Percentiles rank a stretch among this genome's conserved stretches.
phyloP scores from a whole-genome alignment of 2,797 vertebrate species.

The Netta rufina region DNA sequence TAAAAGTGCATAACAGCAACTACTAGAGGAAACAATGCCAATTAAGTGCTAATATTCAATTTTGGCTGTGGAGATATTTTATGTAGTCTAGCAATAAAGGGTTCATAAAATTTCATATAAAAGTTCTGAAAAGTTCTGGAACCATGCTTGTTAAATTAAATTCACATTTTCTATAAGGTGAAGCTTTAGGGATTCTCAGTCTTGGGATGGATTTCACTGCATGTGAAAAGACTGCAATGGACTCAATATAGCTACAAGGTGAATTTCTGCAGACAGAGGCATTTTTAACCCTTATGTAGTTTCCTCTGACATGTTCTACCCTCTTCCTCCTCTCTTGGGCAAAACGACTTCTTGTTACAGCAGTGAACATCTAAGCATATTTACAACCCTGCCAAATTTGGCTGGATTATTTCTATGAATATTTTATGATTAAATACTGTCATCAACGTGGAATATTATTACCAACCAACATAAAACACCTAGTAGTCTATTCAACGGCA shows the following conservation, averaged over 20 bases:
- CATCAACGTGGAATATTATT: background rate
- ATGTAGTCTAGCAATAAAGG: background rate
- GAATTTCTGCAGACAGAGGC: conserved; percentile 20
- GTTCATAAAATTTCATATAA: background rate
- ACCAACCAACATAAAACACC: background rate
- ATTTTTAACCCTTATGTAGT: background rate
- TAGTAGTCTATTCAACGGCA: background rate
- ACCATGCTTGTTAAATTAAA: conserved; percentile 23
- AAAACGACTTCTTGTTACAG: background rate
- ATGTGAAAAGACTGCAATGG: background rate
- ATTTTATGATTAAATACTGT: conserved; percentile 3
- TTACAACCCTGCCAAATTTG: background rate
- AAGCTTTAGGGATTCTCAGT: background rate
- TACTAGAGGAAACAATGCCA: background rate
- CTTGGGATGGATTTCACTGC: background rate
- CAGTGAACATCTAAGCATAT: background rate
- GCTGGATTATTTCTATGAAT: conserved; percentile 3
- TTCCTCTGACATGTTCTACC: background rate
- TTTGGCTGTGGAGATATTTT: background rate
- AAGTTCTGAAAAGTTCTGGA: background rate
- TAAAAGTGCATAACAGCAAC: background rate
- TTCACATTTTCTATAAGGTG: conserved; percentile 10
- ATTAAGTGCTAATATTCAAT: conserved; percentile 2
- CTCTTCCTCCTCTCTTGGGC: background rate
- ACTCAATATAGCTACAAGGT: background rate